Base-by-base conservation (phyloP, 2,888 invertebrate genomes). In the Trichopoda pennipes region DNA sequence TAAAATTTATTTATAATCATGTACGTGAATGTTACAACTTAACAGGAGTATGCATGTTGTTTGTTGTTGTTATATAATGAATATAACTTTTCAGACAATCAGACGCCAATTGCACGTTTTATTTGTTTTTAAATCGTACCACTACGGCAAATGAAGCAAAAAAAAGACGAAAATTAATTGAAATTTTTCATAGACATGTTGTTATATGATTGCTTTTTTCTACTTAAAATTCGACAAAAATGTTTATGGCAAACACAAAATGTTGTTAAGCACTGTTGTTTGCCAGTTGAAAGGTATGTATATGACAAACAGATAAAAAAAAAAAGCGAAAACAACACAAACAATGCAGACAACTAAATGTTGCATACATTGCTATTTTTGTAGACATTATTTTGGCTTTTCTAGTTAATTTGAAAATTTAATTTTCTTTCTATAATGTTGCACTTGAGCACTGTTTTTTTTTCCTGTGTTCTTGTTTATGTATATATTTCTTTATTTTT, bases 71-170 rank as follows among this genome's bases (percentile, higher is more conserved):
- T 72, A 63, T 79, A 76, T 82, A 82, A 82, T 82, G 79, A 82
- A 82, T 79, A 82, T 76, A 79, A 82, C 70, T 82, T 79, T 79
- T 79, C 66, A 82, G 82, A 82, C 82, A 82, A 82, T 82, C 79
- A 68, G 82, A 82, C 82, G 82, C 82, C 82, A 82, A 79, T 82
- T 82, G 82, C 82, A 82, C 82, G 82, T 82, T 82, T 82, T 72
- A 82, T 72, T 72, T 82, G 79, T 82, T 78, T 70, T 70, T 63
- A 74, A 64, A 74, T 49, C 44, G 73, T 63, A 64, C 47, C 23
- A 16, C 47, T 55, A 35, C 49, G 16, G 51, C 23, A 61, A 75
- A 77, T 53, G 32, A 72, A 58, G 38, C 42, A 60, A 58, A 68
- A 64, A 44, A 70, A 47, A n/a, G n/a, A 51, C 53, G 28, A 60